Evolutionary conservation across 64 coral and sea anemone genomes (phyloP).

Genomic region (Cladopsammia gracilis): DNA sequence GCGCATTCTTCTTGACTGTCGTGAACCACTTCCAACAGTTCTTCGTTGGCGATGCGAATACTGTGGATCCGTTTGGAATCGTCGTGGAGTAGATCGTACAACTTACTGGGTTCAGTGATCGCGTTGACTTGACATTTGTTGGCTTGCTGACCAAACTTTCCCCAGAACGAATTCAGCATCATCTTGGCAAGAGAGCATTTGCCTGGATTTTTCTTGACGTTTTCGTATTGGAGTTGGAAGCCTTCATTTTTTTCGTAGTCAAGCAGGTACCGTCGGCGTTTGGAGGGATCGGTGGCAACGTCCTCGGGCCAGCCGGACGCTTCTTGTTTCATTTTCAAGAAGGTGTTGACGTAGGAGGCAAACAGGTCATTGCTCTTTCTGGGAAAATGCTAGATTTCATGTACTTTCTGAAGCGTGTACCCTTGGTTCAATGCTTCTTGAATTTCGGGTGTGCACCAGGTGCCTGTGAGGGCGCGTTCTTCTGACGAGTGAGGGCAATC

Average conservation of each 20-base stretch:
- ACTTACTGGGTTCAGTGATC: background rate
- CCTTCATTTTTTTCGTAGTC: background rate
- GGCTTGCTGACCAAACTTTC: background rate
- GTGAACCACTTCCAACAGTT: background rate
- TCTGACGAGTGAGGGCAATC: background rate
- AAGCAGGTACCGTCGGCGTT: background rate
- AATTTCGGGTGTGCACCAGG: background rate
- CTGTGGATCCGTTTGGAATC: background rate
- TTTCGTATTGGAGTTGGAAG: background rate
- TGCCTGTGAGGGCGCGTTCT: background rate
- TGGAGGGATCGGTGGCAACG: background rate
- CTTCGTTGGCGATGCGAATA: background rate
- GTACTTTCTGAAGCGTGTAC: background rate
- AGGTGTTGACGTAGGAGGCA: constrained; percentile 11
- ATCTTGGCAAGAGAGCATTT: background rate
- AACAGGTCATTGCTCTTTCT: background rate
- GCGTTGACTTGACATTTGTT: background rate
- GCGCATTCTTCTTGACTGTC: background rate
- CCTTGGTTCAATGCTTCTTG: background rate
- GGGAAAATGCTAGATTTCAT: constrained; percentile 58
- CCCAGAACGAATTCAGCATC: constrained; percentile 49
- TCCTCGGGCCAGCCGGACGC: background rate
- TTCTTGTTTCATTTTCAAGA: constrained; percentile 52
- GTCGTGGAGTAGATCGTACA: constrained; percentile 22
- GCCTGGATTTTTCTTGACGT: background rate